Evolutionary conservation across 2,797 vertebrate genomes (phyloP), one percentile per base, ranked within the genome.

Genomic region (Peromyscus melanophrys): DNA sequence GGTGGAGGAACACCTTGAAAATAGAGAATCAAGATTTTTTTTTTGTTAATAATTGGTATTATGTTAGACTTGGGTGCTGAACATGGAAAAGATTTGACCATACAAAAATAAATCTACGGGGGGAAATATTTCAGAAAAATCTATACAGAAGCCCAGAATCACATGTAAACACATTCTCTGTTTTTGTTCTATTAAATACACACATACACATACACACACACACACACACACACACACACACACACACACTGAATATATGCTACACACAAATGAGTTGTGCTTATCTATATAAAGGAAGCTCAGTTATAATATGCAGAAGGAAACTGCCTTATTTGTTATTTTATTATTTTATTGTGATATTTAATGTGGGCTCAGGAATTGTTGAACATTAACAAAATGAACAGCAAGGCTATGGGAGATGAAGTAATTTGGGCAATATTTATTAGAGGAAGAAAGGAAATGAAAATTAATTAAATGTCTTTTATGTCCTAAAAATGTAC

Each of bases 111-210:
- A 25, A 67, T 57, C 27, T 81, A 82, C 57, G 3, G 12, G 9
- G 37, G 11, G 90, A 46, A 89, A 43, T 69, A 88, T 92, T 85
- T 69, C 21, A 77, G 31, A 95, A 94, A 94, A 92, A 96, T 2
- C 80, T 34, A 86, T 16, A 63, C 1, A 69, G 12, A 71, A 9
- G 69, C 6, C 59, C 4, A 75, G 23, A 95, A 16, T 27, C 0
- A 61, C 27, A 49, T 55, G 65, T 23, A 61, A 84, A 59, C 13
- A 86, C 17, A 37, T n/a, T n/a, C 37, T 59, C 4, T 37, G 57
- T 29, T 12, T 77, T 43, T 63, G 1, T n/a, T 43, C 0, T 19
- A 6, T 34, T 23, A 59, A 12, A 59, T 1, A 67, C n/a, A 65
- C 29, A 67, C n/a, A 40, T 21, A 37, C n/a, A 37, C 21, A 27